Evolutionary conservation across 2,797 vertebrate species (phyloP).

Genomic region (Syndactyla subalaris): DNA sequence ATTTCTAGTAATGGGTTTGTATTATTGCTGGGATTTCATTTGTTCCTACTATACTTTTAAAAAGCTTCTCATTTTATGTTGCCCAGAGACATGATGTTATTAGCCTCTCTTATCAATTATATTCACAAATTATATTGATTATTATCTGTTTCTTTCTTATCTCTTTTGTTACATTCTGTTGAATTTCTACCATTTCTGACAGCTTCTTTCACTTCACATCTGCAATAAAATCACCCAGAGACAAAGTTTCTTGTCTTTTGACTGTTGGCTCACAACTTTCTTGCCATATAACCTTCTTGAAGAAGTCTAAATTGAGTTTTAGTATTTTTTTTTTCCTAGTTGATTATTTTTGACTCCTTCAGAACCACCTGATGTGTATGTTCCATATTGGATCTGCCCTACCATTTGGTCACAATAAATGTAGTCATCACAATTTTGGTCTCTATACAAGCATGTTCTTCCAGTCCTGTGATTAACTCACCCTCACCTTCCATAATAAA

Average conservation of each 20-base stretch:
- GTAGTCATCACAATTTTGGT: neutral
- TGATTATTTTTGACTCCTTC: neutral
- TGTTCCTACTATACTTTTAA: neutral
- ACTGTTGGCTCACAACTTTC: neutral
- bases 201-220: neutral
- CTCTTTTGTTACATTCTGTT: neutral
- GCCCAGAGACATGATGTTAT: slow-evolving; percentile 6
- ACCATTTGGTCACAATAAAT: neutral
- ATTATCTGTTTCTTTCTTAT: neutral
- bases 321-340: neutral
- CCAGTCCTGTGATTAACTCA: neutral
- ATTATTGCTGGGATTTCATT: slow-evolving; percentile 29
- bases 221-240: neutral
- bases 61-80: slow-evolving; percentile 4
- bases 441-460: neutral
- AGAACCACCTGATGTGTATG: neutral
- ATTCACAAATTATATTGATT: neutral
- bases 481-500: neutral
- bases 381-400: neutral
- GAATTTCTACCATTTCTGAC: neutral
- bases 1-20: neutral
- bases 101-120: slow-evolving; percentile 1
- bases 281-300: neutral
- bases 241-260: neutral
- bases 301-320: neutral